Conservation (phyloP, 2,888 invertebrate species). For the Drosophila bunnanda region DNA sequence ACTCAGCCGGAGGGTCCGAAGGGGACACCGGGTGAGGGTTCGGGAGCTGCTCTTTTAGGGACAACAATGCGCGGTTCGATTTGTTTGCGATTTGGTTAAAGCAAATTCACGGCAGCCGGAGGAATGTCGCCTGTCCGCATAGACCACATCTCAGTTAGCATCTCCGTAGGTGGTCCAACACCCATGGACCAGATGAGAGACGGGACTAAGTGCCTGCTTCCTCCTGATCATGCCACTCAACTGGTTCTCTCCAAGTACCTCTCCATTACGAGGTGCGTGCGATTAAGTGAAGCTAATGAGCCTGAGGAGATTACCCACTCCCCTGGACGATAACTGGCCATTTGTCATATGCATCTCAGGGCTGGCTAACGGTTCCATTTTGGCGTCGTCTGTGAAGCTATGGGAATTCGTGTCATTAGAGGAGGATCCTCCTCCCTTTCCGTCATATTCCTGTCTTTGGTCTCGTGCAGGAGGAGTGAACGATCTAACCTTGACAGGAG, state of each 20-base stretch:
- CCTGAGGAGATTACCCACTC: constrained; percentile 13
- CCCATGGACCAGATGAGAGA: constrained; percentile 15
- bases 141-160: constrained; percentile 24
- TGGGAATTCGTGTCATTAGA: constrained; percentile 71
- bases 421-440: constrained; percentile 12
- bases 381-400: constrained; percentile 38
- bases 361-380: constrained; percentile 43
- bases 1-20: constrained; percentile 22
- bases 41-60: constrained; percentile 56
- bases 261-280: constrained; percentile 42
- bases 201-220: constrained; percentile 20
- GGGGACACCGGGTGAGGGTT: constrained; percentile 5
- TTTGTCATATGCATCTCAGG: constrained; percentile 58
- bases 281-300: constrained; percentile 46
- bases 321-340: constrained; percentile 27
- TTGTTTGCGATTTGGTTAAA: constrained; percentile 73
- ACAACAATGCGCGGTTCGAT: constrained; percentile 61
- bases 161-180: constrained; percentile 61
- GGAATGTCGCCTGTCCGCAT: constrained; percentile 41
- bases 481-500: constrained; percentile 66
- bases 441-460: constrained; percentile 19
- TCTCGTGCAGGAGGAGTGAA: constrained; percentile 53
- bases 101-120: constrained; percentile 65
- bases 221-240: constrained; percentile 25
- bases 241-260: neutral